Evolutionary conservation across 2,113 vertebrate species (phyloP), one percentile per base, ranked within the genome.

Genomic region (Epinephelus moara): DNA sequence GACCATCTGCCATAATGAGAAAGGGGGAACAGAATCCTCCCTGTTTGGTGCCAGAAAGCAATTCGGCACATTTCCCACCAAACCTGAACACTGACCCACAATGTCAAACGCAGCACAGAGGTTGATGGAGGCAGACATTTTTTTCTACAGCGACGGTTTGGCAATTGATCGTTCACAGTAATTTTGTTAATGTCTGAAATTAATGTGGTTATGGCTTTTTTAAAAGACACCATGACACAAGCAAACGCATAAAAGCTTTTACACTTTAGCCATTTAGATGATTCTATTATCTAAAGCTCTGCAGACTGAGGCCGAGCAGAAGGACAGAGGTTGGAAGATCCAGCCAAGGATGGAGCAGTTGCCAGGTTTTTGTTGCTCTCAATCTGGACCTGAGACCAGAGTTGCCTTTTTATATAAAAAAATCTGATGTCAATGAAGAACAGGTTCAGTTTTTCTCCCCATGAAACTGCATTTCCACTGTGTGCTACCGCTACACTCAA

Each of bases 1-100:
- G 6, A 15, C 70, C 85, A 82, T 78, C 70, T 78, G 80, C 60
- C 64, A 47, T 60, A n/a, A 74, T 19, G 49, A 83, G 23, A 73
- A 33, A 55, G 45, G 12, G 68, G 45, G 49, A 63, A 76, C 23
- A 23, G 15, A 75, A 40, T 66, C 25, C 9, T 67, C 45, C 4
- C 45, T 3, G 21, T 57, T 80, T 72, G 62, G 17, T 63, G 78
- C 69, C 81, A 81, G 69, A 53, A 49, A 75, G 33, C 21, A 57
- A 52, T 77, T 73, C 33, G 12, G 55, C 57, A 61, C 45, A 66
- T 66, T 78, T 73, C 74, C 59, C 70, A 70, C 49, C 9, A 63
- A 79, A 76, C 75, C 59, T 71, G 66, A 85, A 64, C 62, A 64
- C 40, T 62, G n/a, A 79, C 50, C 45, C 12, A 15, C 55, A 53